phyloP scores from a whole-genome alignment of 1,140 invertebrate genomes.

The Aphaenogaster rudis region DNA sequence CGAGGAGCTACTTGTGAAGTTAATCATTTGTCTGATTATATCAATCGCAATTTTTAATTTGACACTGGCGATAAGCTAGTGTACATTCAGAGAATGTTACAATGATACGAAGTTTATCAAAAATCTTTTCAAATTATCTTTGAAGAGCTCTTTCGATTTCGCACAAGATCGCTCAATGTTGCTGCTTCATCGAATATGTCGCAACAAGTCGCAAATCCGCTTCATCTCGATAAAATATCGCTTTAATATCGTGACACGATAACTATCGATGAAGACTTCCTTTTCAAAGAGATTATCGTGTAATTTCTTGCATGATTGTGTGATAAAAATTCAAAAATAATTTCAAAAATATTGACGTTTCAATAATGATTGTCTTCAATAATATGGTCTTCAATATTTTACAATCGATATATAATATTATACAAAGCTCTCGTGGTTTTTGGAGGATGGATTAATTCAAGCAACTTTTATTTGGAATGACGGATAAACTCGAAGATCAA shows the following conservation, averaged over 20 bases:
- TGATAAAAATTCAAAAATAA: conserved; percentile 21
- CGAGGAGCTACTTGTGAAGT: background rate
- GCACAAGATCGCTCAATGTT: background rate
- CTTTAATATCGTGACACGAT: background rate
- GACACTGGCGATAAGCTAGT: background rate
- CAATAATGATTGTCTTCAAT: background rate
- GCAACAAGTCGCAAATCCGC: background rate
- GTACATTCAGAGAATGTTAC: background rate
- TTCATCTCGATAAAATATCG: conserved; percentile 8
- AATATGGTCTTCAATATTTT: background rate
- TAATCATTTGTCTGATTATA: background rate
- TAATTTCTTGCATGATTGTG: background rate
- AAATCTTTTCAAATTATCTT: background rate
- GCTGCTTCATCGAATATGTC: background rate
- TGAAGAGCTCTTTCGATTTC: background rate
- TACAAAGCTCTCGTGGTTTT: background rate
- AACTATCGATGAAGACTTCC: background rate
- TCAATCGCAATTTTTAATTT: background rate
- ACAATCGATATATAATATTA: background rate
- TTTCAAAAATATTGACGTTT: background rate
- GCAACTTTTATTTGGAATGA: background rate
- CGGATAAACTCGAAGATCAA: background rate
- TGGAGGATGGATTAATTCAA: background rate
- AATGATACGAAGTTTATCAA: conserved; percentile 8
- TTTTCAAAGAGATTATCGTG: background rate